Evolutionary conservation across 2,888 invertebrate species (phyloP), one percentile per base, ranked within the genome.

Genomic region (Noctua pronuba): DNA sequence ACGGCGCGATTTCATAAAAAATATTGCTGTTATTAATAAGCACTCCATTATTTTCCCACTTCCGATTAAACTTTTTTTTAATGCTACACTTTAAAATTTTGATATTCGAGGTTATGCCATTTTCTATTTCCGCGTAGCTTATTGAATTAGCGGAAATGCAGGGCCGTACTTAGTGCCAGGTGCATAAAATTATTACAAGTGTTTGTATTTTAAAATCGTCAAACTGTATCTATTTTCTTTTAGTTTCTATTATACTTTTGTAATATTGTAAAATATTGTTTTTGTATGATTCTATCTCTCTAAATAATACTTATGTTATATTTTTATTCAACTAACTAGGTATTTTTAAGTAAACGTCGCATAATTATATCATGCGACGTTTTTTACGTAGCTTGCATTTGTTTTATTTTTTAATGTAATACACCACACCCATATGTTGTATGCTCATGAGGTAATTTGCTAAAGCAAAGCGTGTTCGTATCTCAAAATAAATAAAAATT

Each of bases 101-200:
- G 2, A 52, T 35, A 55, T 46, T 58, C 28, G 21, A n/a, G 55
- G 73, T 55, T 73, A 78, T 64, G 44, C 38, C 31, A 16, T 67
- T 73, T 78, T 68, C 21, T 28, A 55, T 68, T 64, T 28, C 44
- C n/a, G 73, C 38, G 21, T 55, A 35, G 16, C 64, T n/a, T 21
- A 21, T 11, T 38, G 16, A 52, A 28, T 10, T 35, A 60, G 16
- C 70, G 41, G 49, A 60, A 75, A 75, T 79, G n/a, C 79, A 79
- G 69, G 58, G 68, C 58, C 58, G 69, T n/a, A 80, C 64, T 79
- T 64, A 24, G 24, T 46, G 35, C 11, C n/a, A 28, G 1, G 21
- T n/a, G 69, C 52, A 52, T 52, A 35, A 10, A n/a, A 38, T 55
- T 35, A 24, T 8, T 16, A 18, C 5, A 24, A 31, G 38, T 52